phyloP scores from a whole-genome alignment of 2,888 invertebrate genomes.

The Apomyelois bistriatella region DNA sequence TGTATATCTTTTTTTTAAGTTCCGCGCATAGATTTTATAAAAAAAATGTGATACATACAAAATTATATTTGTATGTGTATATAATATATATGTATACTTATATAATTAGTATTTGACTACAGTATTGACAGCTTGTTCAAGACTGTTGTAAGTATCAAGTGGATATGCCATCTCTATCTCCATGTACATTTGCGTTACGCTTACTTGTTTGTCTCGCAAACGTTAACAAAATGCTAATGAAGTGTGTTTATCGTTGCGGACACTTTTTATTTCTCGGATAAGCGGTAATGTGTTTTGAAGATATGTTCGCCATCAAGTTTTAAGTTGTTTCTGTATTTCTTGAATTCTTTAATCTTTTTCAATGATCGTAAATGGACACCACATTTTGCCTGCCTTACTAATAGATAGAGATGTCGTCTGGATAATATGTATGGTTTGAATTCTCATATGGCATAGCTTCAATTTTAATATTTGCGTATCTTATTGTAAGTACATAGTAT shows the following conservation, averaged over 20 bases:
- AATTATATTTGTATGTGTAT: no score
- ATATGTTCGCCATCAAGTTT: constrained; percentile 46
- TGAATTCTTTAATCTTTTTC: constrained; percentile 21
- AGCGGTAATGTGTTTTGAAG: constrained; percentile 55
- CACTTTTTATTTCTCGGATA: constrained; percentile 54
- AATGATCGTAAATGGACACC: constrained; percentile 29
- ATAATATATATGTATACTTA: no score
- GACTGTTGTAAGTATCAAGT: no score
- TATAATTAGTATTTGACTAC: no score
- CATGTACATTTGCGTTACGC: no score
- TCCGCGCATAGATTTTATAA: no score
- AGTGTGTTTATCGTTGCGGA: constrained; percentile 45
- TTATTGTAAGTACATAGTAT: constrained; percentile 16
- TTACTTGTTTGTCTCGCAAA: constrained; percentile 35
- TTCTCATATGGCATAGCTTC: no score
- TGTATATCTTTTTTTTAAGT: no score
- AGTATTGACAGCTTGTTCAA: no score
- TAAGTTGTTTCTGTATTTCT: constrained; percentile 36
- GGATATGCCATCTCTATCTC: no score
- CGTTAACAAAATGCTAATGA: constrained; percentile 54
- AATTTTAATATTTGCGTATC: background rate
- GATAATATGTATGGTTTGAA: no score
- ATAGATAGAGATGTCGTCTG: constrained; percentile 12
- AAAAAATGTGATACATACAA: no score
- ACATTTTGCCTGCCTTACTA: constrained; percentile 15